These are phyloP conservation scores for Sipha flava DNA, from an alignment of 1,140 invertebrate species.

Conservation along the genomic window DNA sequence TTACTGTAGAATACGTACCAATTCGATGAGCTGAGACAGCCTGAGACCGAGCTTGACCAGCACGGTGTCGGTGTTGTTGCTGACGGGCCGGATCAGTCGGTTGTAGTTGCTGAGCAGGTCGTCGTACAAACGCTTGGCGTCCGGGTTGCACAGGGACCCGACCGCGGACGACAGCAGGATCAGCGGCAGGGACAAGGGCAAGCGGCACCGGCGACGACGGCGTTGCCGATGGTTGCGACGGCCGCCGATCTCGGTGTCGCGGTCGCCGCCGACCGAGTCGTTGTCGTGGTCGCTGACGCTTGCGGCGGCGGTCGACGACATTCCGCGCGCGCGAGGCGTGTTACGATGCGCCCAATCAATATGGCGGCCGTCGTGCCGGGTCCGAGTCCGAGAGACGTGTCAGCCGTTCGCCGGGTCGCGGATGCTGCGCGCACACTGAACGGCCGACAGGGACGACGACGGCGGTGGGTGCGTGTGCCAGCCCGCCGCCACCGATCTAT, in stretches of 20 bases:
- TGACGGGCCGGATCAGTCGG: constrained; percentile 84
- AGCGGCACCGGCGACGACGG: background rate
- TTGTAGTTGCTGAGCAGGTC: constrained; percentile 95
- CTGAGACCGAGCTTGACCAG: constrained; percentile 84
- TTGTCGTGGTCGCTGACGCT: background rate
- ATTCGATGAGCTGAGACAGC: constrained; percentile 89
- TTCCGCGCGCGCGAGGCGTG: background rate
- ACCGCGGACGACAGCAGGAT: background rate
- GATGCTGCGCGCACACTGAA: background rate
- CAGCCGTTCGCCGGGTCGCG: constrained; percentile 9
- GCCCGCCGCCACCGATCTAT: background rate
- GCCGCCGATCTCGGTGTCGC: background rate
- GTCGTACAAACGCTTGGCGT: constrained; percentile 86
- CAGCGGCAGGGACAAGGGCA: background rate
- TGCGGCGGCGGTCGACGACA: background rate
- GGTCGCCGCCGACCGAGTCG: background rate
- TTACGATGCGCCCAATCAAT: background rate
- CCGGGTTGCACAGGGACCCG: constrained; percentile 57
- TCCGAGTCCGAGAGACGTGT: background rate
- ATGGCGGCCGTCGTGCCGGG: background rate
- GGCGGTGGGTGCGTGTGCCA: background rate
- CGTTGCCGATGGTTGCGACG: no score
- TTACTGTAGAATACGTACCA: no score
- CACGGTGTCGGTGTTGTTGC: constrained; percentile 86
- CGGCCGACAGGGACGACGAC: background rate